These are phyloP conservation scores for Notocelia uddmanniana DNA, from an alignment of 2,888 invertebrate species.

Conservation along the genomic window DNA sequence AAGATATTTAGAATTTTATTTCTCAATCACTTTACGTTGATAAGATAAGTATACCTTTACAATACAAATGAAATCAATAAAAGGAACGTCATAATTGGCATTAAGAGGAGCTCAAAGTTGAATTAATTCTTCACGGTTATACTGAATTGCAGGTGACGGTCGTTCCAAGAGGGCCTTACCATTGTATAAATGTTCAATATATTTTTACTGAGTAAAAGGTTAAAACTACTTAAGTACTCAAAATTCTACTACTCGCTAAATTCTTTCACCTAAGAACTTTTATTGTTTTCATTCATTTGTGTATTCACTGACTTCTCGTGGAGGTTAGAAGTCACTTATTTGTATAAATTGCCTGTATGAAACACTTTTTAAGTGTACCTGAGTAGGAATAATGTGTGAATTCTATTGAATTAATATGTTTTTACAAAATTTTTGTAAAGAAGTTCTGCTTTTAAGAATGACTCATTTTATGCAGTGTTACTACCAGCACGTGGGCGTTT, in stretches of 20 bases:
- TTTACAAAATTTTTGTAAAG: too few species aligned
- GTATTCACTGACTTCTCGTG: too few species aligned
- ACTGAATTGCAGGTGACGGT: conserved; percentile 52
- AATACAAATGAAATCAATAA: conserved; percentile 40
- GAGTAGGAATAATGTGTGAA: too few species aligned
- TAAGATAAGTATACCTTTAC: neutral
- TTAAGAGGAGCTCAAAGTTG: conserved; percentile 45
- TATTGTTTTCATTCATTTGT: neutral
- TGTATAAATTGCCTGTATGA: too few species aligned
- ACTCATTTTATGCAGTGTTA: too few species aligned
- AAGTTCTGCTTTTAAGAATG: too few species aligned
- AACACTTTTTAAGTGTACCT: too few species aligned
- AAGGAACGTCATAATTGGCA: conserved; percentile 35
- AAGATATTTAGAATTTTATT: neutral
- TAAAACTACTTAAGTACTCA: neutral
- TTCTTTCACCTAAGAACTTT: too few species aligned
- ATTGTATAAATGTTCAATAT: conserved; percentile 29
- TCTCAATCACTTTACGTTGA: neutral
- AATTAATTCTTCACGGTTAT: conserved; percentile 53
- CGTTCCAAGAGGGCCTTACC: conserved; percentile 48
- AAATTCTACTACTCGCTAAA: too few species aligned
- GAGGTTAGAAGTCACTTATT: too few species aligned
- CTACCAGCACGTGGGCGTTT: too few species aligned
- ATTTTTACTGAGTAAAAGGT: neutral
- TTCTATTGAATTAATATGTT: too few species aligned